Base-by-base conservation (phyloP, 1,140 invertebrate species). In the Trachelipus rathkii region DNA sequence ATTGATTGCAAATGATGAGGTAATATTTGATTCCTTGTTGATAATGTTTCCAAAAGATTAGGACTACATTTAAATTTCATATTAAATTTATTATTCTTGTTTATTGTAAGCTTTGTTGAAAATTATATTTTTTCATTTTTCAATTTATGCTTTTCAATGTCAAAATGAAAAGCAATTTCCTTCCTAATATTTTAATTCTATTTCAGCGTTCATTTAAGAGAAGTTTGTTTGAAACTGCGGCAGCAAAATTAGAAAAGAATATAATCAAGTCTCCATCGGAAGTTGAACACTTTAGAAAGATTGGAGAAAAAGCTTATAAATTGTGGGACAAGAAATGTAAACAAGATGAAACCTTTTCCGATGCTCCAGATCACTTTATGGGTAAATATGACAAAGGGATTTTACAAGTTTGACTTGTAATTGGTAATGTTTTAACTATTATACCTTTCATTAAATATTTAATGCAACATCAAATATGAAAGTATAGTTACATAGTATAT, bases 321-420 rank as follows among this genome's bases (percentile, higher is more conserved):
- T 91, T 95, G 78, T 87, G 90, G 83, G 89, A 93, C 76, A 90
- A 92, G 77, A 97, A 97, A 86, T 89, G 92, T 83, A 91, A 93
- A 79, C 89, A 90, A 81, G 92, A 94, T 83, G 93, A 96, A 79
- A 96, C 98, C 85, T 95, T 92, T 83, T 94, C 93, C 44, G 96
- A 99, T 85, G 95, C 95, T 66, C 97, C 97, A 0, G 96, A 99
- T 81, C 96, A 98, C 85, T 99, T 97, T 85, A 92, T 92, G 86
- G 89, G 89, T 90, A 82, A 82, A 78, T 77, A 21, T 13, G 43
- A 19, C 0, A 24, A 11, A 15, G 9, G 7, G 50, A 3, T 60
- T 60, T 60, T 33, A 33, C 33, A 33, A 33, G 33, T 33, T 33
- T 33, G 33, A 33, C 33, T 1, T 33, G 33, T 33, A 33, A 33